phyloP scores from a whole-genome alignment of 2,797 vertebrate genomes.

The Hybognathus amarus region DNA sequence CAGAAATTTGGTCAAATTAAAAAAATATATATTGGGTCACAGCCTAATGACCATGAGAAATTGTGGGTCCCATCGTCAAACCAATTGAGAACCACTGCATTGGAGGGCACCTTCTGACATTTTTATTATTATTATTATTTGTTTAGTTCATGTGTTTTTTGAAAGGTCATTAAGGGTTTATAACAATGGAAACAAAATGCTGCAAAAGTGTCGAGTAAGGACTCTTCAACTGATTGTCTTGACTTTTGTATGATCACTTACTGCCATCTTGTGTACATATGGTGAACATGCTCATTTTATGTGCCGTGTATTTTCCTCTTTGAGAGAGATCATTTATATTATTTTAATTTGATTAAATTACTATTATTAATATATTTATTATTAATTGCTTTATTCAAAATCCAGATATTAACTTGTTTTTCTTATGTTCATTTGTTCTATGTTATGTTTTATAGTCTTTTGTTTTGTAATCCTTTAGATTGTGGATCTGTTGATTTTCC shows the following conservation, averaged over 20 bases:
- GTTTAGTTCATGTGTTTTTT: not conserved
- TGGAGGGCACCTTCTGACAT: not conserved
- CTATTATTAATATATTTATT: not conserved
- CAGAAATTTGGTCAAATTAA: too few species aligned
- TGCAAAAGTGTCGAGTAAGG: not conserved
- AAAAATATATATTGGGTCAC: too few species aligned
- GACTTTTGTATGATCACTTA: slow-evolving; percentile 7
- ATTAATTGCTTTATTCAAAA: not conserved
- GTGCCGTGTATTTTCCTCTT: not conserved
- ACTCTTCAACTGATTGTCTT: not conserved
- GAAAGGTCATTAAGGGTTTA: not conserved
- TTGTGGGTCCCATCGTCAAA: not conserved
- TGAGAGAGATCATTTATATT: not conserved
- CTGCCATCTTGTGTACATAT: slow-evolving; percentile 54
- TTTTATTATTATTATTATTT: too few species aligned
- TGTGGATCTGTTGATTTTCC: slow-evolving; percentile 36
- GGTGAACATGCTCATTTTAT: not conserved
- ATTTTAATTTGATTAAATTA: not conserved
- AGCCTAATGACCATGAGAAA: too few species aligned
- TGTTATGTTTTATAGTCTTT: not conserved
- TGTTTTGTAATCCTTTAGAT: not conserved
- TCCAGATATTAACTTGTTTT: not conserved
- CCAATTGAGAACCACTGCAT: not conserved
- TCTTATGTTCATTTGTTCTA: not conserved
- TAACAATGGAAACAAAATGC: not conserved